Conservation (phyloP, 2,797 vertebrate genomes). For the Sylvia borin region DNA sequence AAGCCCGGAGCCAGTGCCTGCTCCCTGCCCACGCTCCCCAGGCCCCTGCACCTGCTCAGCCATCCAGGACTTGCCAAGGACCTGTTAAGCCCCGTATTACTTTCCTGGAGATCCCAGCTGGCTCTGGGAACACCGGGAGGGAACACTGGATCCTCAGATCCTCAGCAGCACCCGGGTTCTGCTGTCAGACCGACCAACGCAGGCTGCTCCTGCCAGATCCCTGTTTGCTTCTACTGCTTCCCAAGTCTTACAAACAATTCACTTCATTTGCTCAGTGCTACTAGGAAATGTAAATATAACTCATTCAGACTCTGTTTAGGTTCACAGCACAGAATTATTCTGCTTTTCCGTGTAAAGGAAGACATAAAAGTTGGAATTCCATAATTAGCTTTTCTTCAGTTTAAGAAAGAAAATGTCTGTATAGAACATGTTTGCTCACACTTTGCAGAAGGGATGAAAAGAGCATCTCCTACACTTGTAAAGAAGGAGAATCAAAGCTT, state of each 20-base stretch:
- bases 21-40: neutral
- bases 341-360: neutral
- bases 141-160: neutral
- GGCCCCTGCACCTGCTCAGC: neutral
- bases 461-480: neutral
- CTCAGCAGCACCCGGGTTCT: too few species aligned
- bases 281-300: neutral
- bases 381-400: neutral
- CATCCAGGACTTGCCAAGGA: neutral
- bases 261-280: neutral
- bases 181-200: accelerated
- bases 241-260: neutral
- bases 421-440: neutral
- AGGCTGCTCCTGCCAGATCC: neutral
- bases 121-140: neutral
- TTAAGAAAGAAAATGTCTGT: neutral
- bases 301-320: neutral
- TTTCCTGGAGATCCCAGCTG: neutral
- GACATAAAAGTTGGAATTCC: neutral
- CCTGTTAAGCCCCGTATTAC: accelerated
- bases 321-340: neutral
- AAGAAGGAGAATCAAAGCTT: neutral
- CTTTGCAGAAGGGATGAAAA: neutral
- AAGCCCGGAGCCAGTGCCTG: neutral
- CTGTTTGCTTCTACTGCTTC: neutral